phyloP scores from a whole-genome alignment of 2,797 vertebrate species.

The Chaetodon trifasciatus region DNA sequence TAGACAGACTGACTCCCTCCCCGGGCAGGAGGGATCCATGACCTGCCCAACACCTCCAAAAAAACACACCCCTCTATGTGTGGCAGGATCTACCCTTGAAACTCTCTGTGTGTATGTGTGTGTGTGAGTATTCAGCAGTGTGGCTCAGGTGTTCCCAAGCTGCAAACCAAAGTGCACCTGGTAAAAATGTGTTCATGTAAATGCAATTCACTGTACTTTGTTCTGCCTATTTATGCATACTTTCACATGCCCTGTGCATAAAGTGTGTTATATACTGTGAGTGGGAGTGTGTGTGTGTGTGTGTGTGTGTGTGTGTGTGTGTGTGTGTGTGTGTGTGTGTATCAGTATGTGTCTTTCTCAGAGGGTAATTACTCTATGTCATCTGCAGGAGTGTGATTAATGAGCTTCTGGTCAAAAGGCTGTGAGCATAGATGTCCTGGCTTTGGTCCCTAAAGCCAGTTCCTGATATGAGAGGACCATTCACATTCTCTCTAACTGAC shows the following conservation, averaged over 20 bases:
- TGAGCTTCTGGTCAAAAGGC: constrained; percentile 80
- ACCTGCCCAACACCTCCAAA: constrained; percentile 76
- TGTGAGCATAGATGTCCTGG: constrained; percentile 79
- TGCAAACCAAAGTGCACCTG: constrained; percentile 33
- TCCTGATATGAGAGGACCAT: constrained; percentile 74
- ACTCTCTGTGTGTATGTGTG: constrained; percentile 35
- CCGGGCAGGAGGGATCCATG: constrained; percentile 80
- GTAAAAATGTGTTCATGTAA: constrained; percentile 48
- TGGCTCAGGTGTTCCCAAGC: constrained; percentile 13
- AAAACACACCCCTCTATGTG: constrained; percentile 44
- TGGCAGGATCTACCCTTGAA: constrained; percentile 77
- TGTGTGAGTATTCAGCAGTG: constrained; percentile 16
- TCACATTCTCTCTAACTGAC: constrained; percentile 67
- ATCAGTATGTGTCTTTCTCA: constrained; percentile 53
- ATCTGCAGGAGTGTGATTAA: constrained; percentile 84
- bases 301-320: constrained; percentile 15
- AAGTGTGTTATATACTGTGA: constrained; percentile 28
- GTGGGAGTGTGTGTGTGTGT: constrained; percentile 30
- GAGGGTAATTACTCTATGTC: constrained; percentile 85
- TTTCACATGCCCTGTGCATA: neutral
- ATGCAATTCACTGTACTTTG: constrained; percentile 34
- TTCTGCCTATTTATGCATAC: constrained; percentile 37
- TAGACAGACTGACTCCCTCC: constrained; percentile 85
- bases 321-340: constrained; percentile 15
- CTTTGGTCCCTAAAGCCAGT: constrained; percentile 71